Conservation (phyloP, 2,888 invertebrate species). For the Gerris lacustris region DNA sequence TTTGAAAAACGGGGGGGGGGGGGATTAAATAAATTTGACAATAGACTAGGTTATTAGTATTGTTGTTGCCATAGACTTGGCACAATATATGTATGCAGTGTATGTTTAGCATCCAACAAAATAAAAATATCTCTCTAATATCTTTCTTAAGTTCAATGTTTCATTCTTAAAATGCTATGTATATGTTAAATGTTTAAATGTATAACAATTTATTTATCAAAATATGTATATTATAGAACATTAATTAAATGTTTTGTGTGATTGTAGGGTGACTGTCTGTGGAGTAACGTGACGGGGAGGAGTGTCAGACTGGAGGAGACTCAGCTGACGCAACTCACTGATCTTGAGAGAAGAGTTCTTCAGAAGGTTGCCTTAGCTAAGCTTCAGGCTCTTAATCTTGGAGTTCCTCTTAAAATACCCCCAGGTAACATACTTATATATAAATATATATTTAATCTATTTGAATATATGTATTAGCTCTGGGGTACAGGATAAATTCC, state of each 20-base stretch:
- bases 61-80: too few relatives aligned
- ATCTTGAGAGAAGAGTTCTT: constrained; percentile 64
- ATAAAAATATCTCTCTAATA: too few relatives aligned
- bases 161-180: too few relatives aligned
- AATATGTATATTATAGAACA: too few relatives aligned
- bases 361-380: constrained; percentile 77
- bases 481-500: neutral
- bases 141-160: too few relatives aligned
- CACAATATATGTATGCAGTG: too few relatives aligned
- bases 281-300: constrained; percentile 47
- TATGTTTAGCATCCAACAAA: too few relatives aligned
- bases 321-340: constrained; percentile 58
- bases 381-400: constrained; percentile 73
- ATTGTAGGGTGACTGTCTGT: constrained; percentile 61
- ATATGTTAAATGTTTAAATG: too few relatives aligned
- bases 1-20: too few relatives aligned
- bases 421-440: constrained; percentile 47
- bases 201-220: too few relatives aligned
- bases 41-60: too few relatives aligned
- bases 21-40: too few relatives aligned
- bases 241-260: neutral
- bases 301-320: constrained; percentile 59
- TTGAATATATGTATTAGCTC: neutral
- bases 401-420: constrained; percentile 65
- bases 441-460: neutral